A percentile compares a stretch with the other conserved stretches of the same genome.
These are phyloP conservation scores for Linnaemya tessellans DNA, from an alignment of 2,888 invertebrate genomes.

Conservation along the genomic window DNA sequence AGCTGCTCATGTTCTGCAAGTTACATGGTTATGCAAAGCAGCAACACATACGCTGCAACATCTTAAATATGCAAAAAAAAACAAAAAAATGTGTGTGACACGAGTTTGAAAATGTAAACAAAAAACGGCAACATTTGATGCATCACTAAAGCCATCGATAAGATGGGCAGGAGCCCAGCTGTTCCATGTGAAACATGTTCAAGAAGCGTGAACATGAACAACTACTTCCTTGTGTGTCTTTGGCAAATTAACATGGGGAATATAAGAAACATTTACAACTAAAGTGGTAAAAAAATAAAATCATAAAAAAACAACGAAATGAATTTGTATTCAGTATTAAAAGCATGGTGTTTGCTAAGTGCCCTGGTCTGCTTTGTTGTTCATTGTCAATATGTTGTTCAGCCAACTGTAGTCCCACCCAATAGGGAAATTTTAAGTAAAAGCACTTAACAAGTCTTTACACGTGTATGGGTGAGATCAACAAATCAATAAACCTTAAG, in stretches of 20 bases:
- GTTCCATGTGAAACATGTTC: slow-evolving; percentile 41
- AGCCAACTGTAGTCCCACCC: not conserved
- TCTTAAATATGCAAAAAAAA: not conserved
- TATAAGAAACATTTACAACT: not conserved
- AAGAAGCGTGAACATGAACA: slow-evolving; percentile 47
- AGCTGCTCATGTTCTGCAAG: slow-evolving; percentile 31
- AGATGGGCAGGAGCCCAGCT: slow-evolving; percentile 52
- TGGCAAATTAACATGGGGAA: slow-evolving; percentile 16
- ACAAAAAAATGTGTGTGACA: slow-evolving; percentile 6
- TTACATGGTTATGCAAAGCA: slow-evolving; percentile 36
- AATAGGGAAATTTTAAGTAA: slow-evolving; percentile 6
- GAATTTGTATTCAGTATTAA: slow-evolving; percentile 2
- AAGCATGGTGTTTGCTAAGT: slow-evolving; percentile 17
- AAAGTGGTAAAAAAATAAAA: slow-evolving; percentile 1
- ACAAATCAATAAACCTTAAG: not conserved
- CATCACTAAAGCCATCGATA: slow-evolving; percentile 48
- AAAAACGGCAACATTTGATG: slow-evolving; percentile 37
- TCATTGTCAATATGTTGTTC: not conserved
- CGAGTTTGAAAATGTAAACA: slow-evolving; percentile 17
- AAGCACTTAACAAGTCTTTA: slow-evolving; percentile 22
- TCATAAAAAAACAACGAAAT: not conserved
- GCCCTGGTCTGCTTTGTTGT: not conserved
- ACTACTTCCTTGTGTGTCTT: slow-evolving; percentile 28
- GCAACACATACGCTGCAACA: slow-evolving; percentile 19
- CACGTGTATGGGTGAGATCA: not conserved